phyloP scores from a whole-genome alignment of 2,888 invertebrate species.

The Hyposoter didymator region DNA sequence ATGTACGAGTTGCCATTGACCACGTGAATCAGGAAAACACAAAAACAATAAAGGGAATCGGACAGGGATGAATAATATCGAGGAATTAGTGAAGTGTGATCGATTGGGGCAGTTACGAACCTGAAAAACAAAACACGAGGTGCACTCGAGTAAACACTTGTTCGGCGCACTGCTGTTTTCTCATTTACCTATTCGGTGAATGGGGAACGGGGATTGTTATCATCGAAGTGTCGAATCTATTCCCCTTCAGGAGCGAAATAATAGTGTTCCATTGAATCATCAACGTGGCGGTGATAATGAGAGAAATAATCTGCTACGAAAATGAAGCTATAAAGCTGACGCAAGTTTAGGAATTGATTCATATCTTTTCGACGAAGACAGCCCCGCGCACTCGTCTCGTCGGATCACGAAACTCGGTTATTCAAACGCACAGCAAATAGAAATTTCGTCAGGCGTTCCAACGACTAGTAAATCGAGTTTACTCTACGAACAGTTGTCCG shows the following conservation, averaged over 20 bases:
- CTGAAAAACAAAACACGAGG: neutral
- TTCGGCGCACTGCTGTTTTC: neutral
- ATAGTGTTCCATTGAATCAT: neutral
- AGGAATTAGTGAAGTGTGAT: neutral
- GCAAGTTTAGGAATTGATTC: constrained; percentile 42
- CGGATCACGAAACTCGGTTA: neutral
- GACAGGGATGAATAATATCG: neutral
- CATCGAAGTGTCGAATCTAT: neutral
- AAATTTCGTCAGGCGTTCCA: constrained; percentile 38
- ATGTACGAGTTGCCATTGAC: neutral
- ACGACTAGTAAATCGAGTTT: constrained; percentile 30
- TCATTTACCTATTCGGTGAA: neutral
- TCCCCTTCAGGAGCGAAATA: neutral
- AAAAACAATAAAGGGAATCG: neutral
- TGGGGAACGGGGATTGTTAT: neutral
- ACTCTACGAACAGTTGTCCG: constrained; percentile 5
- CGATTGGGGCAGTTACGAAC: neutral
- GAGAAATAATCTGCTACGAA: neutral
- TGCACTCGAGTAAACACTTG: neutral
- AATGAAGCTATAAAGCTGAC: constrained; percentile 16
- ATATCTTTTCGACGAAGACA: constrained; percentile 21
- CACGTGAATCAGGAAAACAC: neutral
- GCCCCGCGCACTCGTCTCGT: constrained; percentile 9
- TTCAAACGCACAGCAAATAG: constrained; percentile 19
- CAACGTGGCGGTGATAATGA: neutral